Percentiles rank a stretch among this genome's conserved stretches.
Conservation (phyloP, 2,113 vertebrate genomes). For the Regulus satrapa region DNA sequence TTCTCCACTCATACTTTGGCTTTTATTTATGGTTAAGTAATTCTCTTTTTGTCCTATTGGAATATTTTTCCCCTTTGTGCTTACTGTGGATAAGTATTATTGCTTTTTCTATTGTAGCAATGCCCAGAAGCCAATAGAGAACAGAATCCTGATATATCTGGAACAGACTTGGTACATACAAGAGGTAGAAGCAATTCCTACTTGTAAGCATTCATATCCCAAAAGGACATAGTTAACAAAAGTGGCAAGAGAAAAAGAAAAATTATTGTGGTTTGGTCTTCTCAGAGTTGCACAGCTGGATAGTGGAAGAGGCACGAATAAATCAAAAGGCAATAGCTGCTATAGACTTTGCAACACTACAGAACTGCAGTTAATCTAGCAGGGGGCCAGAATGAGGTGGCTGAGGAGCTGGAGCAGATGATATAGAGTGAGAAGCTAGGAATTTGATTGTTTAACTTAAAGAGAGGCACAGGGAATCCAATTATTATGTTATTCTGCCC, state of each 20-base stretch:
- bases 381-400: background rate
- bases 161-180: background rate
- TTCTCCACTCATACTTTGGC: background rate
- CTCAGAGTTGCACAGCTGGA: background rate
- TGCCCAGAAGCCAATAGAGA: background rate
- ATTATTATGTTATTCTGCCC: background rate
- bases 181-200: background rate
- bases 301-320: background rate
- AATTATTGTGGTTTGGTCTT: background rate
- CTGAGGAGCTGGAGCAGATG: background rate
- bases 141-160: background rate
- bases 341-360: background rate
- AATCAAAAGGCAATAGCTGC: background rate
- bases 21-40: background rate
- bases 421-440: background rate
- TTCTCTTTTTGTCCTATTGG: background rate
- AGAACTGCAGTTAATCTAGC: background rate
- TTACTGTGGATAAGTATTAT: background rate
- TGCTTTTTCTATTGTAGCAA: background rate
- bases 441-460: background rate
- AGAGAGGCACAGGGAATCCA: accelerated
- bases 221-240: background rate
- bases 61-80: background rate
- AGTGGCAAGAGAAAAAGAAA: background rate
- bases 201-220: background rate